Evolutionary conservation across 2,797 vertebrate species (phyloP), one percentile per base, ranked within the genome.

Genomic region (Linurgus olivaceus): DNA sequence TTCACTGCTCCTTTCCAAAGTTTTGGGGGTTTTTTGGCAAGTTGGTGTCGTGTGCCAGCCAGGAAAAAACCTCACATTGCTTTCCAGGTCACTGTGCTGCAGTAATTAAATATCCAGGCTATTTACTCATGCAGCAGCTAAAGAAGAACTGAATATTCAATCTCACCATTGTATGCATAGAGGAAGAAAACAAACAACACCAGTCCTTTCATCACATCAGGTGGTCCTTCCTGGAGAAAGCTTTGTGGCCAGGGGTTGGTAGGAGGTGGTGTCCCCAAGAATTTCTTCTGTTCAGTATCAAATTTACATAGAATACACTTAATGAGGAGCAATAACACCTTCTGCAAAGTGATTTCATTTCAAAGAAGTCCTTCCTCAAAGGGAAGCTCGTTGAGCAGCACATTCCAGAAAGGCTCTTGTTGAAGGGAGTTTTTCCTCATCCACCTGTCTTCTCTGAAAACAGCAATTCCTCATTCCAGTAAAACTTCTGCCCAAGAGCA

Each of bases 231-330:
- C 66, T 61, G 71, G 86, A 68, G 91, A 73, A 68, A 61, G 23
- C 63, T 87, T 87, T 93, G 71, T 51, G 72, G 45, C 24, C 54
- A 80, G 35, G 13, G 33, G 8, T 35, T 79, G 55, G 48, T 42
- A 70, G 51, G 73, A 86, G 61, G 42, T 26, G 58, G 2, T 40
- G 37, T 58, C 61, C 65, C 31, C 45, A 54, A 62, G 57, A 92
- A 47, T 33, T 17, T 65, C 50, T 86, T 47, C 52, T 79, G 35
- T 77, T 82, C 78, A 54, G 35, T 23, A 61, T 63, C 63, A 61
- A 45, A 95, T 96, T 95, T 95, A 35, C 94, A 96, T 94, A 96
- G 94, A 96, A 96, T 97, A 45, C 51, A 8, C 33, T 63, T 83
- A 71, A 85, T 45, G 70, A 86, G 48, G 62, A 82, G 61, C 47